phyloP scores from a whole-genome alignment of 1,140 invertebrate species.

The Antheraea pernyi region DNA sequence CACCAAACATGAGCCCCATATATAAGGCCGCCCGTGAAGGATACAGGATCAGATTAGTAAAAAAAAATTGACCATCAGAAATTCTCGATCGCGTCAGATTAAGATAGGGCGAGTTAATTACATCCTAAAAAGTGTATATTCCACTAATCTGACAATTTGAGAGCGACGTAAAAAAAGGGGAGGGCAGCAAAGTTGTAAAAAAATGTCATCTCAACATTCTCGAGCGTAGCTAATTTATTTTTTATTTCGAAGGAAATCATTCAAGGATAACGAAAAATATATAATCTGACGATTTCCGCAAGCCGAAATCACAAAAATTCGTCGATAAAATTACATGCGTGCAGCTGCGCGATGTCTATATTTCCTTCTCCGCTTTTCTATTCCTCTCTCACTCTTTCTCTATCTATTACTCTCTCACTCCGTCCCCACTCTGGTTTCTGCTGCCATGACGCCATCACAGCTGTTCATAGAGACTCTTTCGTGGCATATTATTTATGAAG shows the following conservation, averaged over 20 bases:
- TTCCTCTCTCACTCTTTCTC: too few relatives aligned
- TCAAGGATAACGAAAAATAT: not conserved
- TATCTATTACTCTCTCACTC: too few relatives aligned
- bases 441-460: too few relatives aligned
- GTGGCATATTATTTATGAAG: too few relatives aligned
- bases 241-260: conserved; percentile 5
- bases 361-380: too few relatives aligned
- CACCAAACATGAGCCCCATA: too few relatives aligned
- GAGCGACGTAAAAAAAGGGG: not conserved
- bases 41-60: too few relatives aligned
- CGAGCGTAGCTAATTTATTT: not conserved
- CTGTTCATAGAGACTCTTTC: too few relatives aligned
- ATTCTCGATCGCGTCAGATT: not conserved
- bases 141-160: conserved; percentile 8
- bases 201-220: conserved; percentile 4
- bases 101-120: not conserved
- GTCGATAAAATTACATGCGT: not conserved
- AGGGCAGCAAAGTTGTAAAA: conserved; percentile 7
- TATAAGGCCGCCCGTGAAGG: too few relatives aligned
- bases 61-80: conserved; percentile 6
- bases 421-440: too few relatives aligned
- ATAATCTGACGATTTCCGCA: not conserved
- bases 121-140: not conserved
- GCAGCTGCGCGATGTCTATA: not conserved
- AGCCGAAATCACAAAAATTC: not conserved